Evolutionary conservation across 1,140 invertebrate genomes (phyloP).

Genomic region (Caenorhabditis remanei): DNA sequence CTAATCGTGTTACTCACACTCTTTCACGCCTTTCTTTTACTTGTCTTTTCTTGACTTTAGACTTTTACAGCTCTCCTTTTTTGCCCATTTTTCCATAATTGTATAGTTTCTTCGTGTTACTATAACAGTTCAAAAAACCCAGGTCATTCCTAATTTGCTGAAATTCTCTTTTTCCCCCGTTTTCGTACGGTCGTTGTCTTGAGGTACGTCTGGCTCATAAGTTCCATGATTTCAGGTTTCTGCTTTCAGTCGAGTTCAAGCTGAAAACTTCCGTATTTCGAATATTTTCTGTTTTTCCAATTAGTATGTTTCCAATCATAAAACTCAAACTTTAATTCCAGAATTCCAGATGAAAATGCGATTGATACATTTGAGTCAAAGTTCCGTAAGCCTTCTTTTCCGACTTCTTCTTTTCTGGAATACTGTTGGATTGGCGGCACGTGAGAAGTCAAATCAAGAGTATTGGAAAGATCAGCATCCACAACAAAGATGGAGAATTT

Average conservation of each 20-base stretch:
- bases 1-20: constrained; percentile 54
- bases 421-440: constrained; percentile 7
- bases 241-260: too few species aligned
- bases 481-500: constrained; percentile 50
- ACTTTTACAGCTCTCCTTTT: constrained; percentile 2
- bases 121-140: background rate
- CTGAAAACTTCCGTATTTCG: too few species aligned
- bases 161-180: too few species aligned
- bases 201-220: too few species aligned
- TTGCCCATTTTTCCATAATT: background rate
- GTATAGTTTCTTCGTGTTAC: background rate
- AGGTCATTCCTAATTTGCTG: too few species aligned
- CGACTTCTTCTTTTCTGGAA: constrained; percentile 39
- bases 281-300: too few species aligned
- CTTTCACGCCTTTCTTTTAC: constrained; percentile 38
- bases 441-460: constrained; percentile 20
- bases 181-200: too few species aligned
- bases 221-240: too few species aligned
- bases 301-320: too few species aligned
- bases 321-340: background rate
- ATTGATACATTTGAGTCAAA: background rate
- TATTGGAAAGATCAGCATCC: constrained; percentile 48
- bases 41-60: constrained; percentile 19
- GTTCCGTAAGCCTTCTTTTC: background rate
- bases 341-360: background rate